These are phyloP conservation scores for Diaprepes abbreviatus DNA, from an alignment of 2,888 invertebrate species.

Conservation along the genomic window DNA sequence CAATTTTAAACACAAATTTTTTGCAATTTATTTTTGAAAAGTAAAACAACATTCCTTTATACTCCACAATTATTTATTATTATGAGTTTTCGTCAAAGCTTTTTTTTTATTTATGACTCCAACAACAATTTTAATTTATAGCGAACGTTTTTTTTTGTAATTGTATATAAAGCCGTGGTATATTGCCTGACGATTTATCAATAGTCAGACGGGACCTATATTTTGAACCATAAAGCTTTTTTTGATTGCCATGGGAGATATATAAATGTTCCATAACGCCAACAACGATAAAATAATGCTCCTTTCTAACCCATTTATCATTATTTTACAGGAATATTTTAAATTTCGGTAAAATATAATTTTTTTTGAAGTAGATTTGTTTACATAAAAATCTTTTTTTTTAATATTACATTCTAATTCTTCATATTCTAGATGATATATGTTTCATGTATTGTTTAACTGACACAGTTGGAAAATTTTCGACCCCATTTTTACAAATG, in stretches of 20 bases:
- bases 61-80: too few species aligned
- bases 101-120: not conserved
- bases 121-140: slow-evolving; percentile 1
- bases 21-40: too few species aligned
- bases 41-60: too few species aligned
- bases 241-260: slow-evolving; percentile 32
- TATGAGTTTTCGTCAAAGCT: too few species aligned
- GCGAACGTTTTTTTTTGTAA: not conserved
- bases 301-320: slow-evolving; percentile 5
- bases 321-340: slow-evolving; percentile 9
- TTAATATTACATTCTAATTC: too few species aligned
- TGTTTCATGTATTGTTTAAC: too few species aligned
- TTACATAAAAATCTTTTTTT: too few species aligned
- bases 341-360: not conserved
- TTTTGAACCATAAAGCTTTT: slow-evolving; percentile 22
- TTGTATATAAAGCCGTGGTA: slow-evolving; percentile 11
- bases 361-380: not conserved
- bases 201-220: slow-evolving; percentile 23
- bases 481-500: too few species aligned
- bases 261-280: slow-evolving; percentile 10
- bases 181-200: slow-evolving; percentile 28
- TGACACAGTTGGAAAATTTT: too few species aligned
- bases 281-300: slow-evolving; percentile 11
- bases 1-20: too few species aligned
- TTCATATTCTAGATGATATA: too few species aligned